Evolutionary conservation across 2,888 invertebrate genomes (phyloP), one percentile per base, ranked within the genome.

Genomic region (Apotomis capreana): DNA sequence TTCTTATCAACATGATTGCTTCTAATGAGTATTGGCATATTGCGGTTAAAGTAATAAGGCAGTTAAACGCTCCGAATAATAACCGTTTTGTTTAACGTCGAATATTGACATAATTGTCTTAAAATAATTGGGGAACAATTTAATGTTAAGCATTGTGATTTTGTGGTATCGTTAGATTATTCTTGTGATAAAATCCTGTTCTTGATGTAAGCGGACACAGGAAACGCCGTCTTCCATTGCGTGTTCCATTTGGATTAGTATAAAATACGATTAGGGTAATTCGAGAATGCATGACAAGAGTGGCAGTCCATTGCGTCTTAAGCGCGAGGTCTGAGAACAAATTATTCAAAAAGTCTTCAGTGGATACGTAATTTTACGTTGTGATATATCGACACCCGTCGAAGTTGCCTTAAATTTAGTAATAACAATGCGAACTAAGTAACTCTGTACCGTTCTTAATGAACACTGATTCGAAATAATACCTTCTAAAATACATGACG

Each of bases 121-220:
- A 76, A 84, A 84, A 62, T 71, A 62, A 90, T 90, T 90, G 88
- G 92, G 91, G 92, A 92, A 91, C 91, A 92, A 92, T 89, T 89
- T 91, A 90, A 85, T 87, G 80, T 83, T 92, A 93, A 91, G 91
- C 75, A 88, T 87, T 88, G 92, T 92, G 92, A 91, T 93, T 91
- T 91, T 84, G 87, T 85, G 87, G 86, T 89, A 88, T 90, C 87
- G 84, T 89, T 88, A 89, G 84, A 84, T 86, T 87, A 86, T 84
- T 88, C 83, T 91, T 91, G 92, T 92, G 92, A 92, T 92, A 92
- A 89, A 84, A 85, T 81, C 87, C 84, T 86, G 83, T 89, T 84
- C 82, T 83, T 82, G 75, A 79, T 80, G 76, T 87, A 83, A 83
- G 82, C 85, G 81, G 87, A 80, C 81, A 86, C 79, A 76, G 86